A percentile compares a stretch with the other conserved stretches of the same genome.
Conservation (phyloP, 2,888 invertebrate genomes). For the Amphipyra berbera region DNA sequence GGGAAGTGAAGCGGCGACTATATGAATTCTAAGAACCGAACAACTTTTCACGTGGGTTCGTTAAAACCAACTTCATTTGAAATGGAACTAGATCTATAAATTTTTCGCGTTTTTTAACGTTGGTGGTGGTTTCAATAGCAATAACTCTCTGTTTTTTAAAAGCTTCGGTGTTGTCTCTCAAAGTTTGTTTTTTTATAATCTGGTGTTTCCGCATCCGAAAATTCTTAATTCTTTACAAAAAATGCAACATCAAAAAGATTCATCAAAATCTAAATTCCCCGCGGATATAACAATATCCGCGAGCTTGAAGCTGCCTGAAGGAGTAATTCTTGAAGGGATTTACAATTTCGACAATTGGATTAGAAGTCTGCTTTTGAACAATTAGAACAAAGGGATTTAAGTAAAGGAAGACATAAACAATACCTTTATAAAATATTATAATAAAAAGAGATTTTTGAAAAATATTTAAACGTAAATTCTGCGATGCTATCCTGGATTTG, state of each 20-base stretch:
- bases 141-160: too few species aligned
- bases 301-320: background rate
- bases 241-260: background rate
- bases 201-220: too few species aligned
- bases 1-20: slow-evolving; percentile 39
- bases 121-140: too few species aligned
- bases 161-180: too few species aligned
- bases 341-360: background rate
- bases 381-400: background rate
- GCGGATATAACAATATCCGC: background rate
- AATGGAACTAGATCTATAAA: slow-evolving; percentile 20
- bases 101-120: slow-evolving; percentile 13
- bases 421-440: background rate
- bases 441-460: background rate
- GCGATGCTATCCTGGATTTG: too few species aligned
- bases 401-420: background rate
- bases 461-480: too few species aligned
- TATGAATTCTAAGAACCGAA: slow-evolving; percentile 37
- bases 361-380: background rate
- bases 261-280: background rate
- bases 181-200: too few species aligned
- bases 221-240: too few species aligned
- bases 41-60: slow-evolving; percentile 39
- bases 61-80: slow-evolving; percentile 35
- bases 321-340: background rate